phyloP scores from a whole-genome alignment of 2,888 invertebrate species.

The Anorthoa munda region DNA sequence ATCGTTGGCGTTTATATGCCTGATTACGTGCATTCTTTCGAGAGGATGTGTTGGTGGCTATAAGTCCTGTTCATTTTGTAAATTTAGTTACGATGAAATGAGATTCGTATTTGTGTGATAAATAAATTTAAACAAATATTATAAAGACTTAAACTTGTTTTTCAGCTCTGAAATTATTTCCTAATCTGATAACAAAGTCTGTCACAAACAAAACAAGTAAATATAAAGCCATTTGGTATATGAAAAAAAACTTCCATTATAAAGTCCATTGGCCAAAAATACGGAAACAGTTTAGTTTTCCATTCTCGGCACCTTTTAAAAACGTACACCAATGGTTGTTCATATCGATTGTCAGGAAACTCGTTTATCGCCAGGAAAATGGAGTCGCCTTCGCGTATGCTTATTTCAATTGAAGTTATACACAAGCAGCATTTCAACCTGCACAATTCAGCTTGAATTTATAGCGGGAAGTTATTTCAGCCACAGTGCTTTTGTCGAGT shows the following conservation, averaged over 20 bases:
- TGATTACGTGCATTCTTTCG: slow-evolving; percentile 31
- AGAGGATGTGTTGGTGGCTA: neutral
- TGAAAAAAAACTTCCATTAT: too few relatives aligned
- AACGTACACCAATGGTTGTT: slow-evolving; percentile 43
- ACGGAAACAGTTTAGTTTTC: slow-evolving; percentile 22
- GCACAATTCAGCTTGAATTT: slow-evolving; percentile 75
- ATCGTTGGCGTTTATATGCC: slow-evolving; percentile 27
- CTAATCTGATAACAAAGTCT: too few relatives aligned
- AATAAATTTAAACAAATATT: too few relatives aligned
- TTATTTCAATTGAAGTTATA: slow-evolving; percentile 81
- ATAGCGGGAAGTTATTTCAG: slow-evolving; percentile 76
- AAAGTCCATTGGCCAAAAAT: slow-evolving; percentile 22
- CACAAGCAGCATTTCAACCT: slow-evolving; percentile 73
- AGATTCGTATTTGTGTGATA: too few relatives aligned
- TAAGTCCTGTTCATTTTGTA: neutral
- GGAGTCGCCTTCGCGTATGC: slow-evolving; percentile 72
- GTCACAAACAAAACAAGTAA: too few relatives aligned
- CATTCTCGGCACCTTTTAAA: slow-evolving; percentile 36
- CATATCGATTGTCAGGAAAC: slow-evolving; percentile 57
- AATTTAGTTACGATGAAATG: neutral
- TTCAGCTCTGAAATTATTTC: too few relatives aligned
- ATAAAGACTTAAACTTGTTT: too few relatives aligned
- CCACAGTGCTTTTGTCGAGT: slow-evolving; percentile 65
- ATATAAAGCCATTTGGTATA: too few relatives aligned
- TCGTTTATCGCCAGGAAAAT: slow-evolving; percentile 74